Percentiles rank a stretch among this genome's conserved stretches.
Evolutionary conservation across 2,888 invertebrate species (phyloP).

Genomic region (Arctia plantaginis): DNA sequence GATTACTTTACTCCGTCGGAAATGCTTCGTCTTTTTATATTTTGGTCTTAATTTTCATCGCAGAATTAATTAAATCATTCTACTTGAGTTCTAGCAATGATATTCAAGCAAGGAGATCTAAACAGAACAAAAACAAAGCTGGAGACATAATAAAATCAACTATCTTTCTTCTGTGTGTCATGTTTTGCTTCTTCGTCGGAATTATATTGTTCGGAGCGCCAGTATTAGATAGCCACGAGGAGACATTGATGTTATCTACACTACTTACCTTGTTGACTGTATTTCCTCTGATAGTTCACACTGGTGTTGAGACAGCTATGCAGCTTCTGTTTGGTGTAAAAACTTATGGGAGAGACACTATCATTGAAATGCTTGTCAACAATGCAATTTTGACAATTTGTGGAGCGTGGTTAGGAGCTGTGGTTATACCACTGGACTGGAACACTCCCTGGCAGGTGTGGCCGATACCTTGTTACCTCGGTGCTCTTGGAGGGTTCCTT

Average conservation of each 20-base stretch:
- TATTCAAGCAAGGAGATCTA: conserved; percentile 71
- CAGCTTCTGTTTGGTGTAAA: conserved; percentile 84
- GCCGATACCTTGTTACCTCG: conserved; percentile 91
- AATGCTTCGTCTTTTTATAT: conserved; percentile 82
- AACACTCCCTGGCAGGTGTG: conserved; percentile 95
- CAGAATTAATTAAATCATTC: conserved; percentile 86
- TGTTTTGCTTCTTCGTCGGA: conserved; percentile 85
- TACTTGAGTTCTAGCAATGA: conserved; percentile 72
- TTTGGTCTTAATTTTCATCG: conserved; percentile 74
- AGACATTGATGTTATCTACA: conserved; percentile 89
- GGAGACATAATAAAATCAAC: conserved; percentile 84
- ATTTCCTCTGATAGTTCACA: conserved; percentile 87
- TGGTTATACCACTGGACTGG: conserved; percentile 96
- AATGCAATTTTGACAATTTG: conserved; percentile 87
- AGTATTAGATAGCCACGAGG: conserved; percentile 87
- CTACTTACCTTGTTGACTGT: conserved; percentile 88
- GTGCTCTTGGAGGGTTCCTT: conserved; percentile 88
- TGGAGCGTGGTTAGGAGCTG: conserved; percentile 94
- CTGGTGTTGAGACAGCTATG: conserved; percentile 87
- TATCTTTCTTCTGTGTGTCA: conserved; percentile 76
- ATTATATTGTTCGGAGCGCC: conserved; percentile 91
- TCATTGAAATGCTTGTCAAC: conserved; percentile 86
- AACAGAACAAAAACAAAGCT: conserved; percentile 73
- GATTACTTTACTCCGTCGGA: conserved; percentile 87
- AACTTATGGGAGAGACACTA: conserved; percentile 80